Conservation (phyloP, 2,888 invertebrate species). For the Oscheius sp. region DNA sequence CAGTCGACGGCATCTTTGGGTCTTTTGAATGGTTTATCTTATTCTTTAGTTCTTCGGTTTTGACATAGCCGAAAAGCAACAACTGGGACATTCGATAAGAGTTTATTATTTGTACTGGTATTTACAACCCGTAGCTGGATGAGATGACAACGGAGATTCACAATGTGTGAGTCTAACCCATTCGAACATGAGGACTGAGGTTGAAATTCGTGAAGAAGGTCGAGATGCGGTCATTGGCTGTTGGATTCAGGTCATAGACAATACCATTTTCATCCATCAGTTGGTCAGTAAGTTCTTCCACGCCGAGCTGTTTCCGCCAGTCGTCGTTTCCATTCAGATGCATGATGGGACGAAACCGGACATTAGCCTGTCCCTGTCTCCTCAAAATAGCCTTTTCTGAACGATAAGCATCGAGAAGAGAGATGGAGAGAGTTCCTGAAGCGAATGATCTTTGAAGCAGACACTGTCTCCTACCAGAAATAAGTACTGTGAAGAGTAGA, state of each 20-base stretch:
- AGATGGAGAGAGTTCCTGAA: constrained; percentile 40
- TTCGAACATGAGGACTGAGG: constrained; percentile 19
- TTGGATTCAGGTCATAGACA: constrained; percentile 54
- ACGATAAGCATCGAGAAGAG: constrained; percentile 54
- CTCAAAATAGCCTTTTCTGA: constrained; percentile 45
- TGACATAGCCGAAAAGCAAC: too few species aligned
- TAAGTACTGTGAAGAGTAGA: background rate
- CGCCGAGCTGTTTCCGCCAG: constrained; percentile 56
- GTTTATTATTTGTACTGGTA: background rate
- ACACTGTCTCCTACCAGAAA: background rate
- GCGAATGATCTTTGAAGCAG: background rate
- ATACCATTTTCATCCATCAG: constrained; percentile 59
- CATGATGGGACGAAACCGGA: constrained; percentile 51
- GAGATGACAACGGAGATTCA: too few species aligned
- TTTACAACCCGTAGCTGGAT: too few species aligned
- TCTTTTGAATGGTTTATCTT: too few species aligned
- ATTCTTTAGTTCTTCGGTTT: too few species aligned
- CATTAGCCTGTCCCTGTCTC: constrained; percentile 53
- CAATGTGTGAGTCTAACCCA: constrained; percentile 1
- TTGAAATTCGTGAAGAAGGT: constrained; percentile 33
- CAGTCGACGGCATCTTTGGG: too few species aligned
- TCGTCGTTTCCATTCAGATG: constrained; percentile 57
- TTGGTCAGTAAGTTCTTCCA: constrained; percentile 51
- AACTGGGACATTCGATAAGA: background rate
- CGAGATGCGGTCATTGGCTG: constrained; percentile 46